Evolutionary conservation across 37 sponge, comb jelly and placozoan genomes (phyloP).

Genomic region (Chondrilla cf. caribensis): DNA sequence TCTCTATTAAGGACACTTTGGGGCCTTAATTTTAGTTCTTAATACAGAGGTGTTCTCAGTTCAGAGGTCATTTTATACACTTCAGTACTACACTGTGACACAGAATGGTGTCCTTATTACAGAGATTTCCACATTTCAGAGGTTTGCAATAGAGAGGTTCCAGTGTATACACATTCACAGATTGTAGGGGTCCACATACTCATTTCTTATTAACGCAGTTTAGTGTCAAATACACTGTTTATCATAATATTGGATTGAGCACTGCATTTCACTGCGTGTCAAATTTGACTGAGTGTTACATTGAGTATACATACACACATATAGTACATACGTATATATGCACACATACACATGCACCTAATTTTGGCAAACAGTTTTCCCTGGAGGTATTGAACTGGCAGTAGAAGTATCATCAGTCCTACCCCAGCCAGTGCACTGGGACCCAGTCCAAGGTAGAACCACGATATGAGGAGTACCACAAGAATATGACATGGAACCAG

Average conservation of each 20-base stretch:
- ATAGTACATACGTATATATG: background rate
- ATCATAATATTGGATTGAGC: background rate
- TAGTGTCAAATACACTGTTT: too few relatives aligned
- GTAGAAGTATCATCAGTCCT: slow-evolving; percentile 25
- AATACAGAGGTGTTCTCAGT: too few relatives aligned
- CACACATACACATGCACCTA: background rate
- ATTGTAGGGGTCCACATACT: too few relatives aligned
- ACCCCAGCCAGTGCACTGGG: slow-evolving; percentile 29
- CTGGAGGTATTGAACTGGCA: slow-evolving; percentile 33
- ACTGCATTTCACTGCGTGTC: background rate
- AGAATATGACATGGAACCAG: slow-evolving; percentile 47
- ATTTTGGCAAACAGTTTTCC: background rate
- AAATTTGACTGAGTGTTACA: background rate
- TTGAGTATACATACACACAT: background rate
- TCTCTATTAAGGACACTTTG: too few relatives aligned
- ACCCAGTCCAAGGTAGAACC: slow-evolving; percentile 50
- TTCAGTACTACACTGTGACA: too few relatives aligned
- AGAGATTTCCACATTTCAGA: too few relatives aligned
- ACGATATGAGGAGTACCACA: slow-evolving; percentile 44
- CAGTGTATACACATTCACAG: background rate
- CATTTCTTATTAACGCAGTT: too few relatives aligned
- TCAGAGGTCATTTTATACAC: too few relatives aligned
- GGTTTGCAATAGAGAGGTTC: too few relatives aligned
- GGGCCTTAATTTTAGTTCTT: too few relatives aligned
- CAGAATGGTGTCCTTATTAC: too few relatives aligned